These are phyloP conservation scores for Pterophyllum scalare DNA, from an alignment of 2,113 vertebrate genomes.

Conservation along the genomic window DNA sequence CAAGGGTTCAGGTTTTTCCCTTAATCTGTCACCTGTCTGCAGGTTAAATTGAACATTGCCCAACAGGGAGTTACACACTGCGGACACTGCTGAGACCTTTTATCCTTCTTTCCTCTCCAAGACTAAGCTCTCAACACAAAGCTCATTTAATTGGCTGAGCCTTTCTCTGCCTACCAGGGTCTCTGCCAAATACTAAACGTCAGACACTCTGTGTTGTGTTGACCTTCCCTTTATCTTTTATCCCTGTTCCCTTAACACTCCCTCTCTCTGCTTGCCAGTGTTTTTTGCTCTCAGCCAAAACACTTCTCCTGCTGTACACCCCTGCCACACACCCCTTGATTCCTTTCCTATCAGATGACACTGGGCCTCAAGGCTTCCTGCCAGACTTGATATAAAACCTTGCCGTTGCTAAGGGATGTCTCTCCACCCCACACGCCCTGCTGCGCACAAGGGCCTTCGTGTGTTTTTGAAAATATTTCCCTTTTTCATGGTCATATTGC, in stretches of 20 bases:
- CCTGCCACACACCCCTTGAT: constrained; percentile 29
- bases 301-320: constrained; percentile 38
- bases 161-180: constrained; percentile 30
- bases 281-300: constrained; percentile 59
- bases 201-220: constrained; percentile 40
- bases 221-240: constrained; percentile 66
- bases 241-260: constrained; percentile 42
- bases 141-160: constrained; percentile 72
- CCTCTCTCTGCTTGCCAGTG: constrained; percentile 14
- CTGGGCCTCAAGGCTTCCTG: constrained; percentile 67
- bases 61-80: neutral
- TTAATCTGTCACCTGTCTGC: neutral
- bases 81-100: constrained; percentile 31
- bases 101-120: constrained; percentile 51
- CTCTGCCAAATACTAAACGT: constrained; percentile 36
- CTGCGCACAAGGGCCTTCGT: constrained; percentile 21
- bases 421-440: constrained; percentile 33
- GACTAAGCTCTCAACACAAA: constrained; percentile 59
- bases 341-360: constrained; percentile 72
- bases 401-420: constrained; percentile 63
- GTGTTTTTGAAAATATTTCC: constrained; percentile 46
- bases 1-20: neutral
- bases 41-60: constrained; percentile 8
- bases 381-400: constrained; percentile 72
- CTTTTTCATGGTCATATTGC: constrained; percentile 23